Evolutionary conservation across 2,888 invertebrate genomes (phyloP).

Genomic region (Nemapogon koenigi): DNA sequence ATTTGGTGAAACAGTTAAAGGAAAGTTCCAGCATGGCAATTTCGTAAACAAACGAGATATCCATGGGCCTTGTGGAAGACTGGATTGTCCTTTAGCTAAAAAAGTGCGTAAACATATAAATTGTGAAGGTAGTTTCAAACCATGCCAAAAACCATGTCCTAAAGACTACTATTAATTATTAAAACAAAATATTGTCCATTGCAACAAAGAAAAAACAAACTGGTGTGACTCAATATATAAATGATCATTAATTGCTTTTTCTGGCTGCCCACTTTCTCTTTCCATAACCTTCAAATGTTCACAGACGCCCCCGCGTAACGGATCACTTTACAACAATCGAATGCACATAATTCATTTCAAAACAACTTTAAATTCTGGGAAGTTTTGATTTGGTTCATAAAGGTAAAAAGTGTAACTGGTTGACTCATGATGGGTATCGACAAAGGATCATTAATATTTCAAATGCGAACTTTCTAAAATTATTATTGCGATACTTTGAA

Average conservation of each 20-base stretch:
- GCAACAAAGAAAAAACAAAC: too few species aligned
- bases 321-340: constrained; percentile 4
- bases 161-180: constrained; percentile 45
- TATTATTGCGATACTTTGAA: too few species aligned
- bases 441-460: too few species aligned
- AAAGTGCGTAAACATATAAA: constrained; percentile 42
- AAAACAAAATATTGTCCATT: too few species aligned
- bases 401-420: neutral
- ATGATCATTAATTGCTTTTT: constrained; percentile 3
- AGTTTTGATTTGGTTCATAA: constrained; percentile 3
- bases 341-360: constrained; percentile 2
- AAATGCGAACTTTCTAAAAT: too few species aligned
- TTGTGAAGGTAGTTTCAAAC: constrained; percentile 44
- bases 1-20: constrained; percentile 40
- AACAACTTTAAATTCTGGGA: constrained; percentile 4
- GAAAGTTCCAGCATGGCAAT: constrained; percentile 46
- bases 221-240: too few species aligned
- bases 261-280: constrained; percentile 5
- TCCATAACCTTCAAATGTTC: neutral
- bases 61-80: constrained; percentile 52
- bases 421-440: too few species aligned
- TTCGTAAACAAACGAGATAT: constrained; percentile 55
- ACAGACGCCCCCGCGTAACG: constrained; percentile 6
- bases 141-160: constrained; percentile 47
- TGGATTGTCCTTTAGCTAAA: constrained; percentile 54